Percentiles rank a stretch among this genome's conserved stretches.
phyloP scores from a whole-genome alignment of 2,888 invertebrate species.

The Drosophila picticornis region DNA sequence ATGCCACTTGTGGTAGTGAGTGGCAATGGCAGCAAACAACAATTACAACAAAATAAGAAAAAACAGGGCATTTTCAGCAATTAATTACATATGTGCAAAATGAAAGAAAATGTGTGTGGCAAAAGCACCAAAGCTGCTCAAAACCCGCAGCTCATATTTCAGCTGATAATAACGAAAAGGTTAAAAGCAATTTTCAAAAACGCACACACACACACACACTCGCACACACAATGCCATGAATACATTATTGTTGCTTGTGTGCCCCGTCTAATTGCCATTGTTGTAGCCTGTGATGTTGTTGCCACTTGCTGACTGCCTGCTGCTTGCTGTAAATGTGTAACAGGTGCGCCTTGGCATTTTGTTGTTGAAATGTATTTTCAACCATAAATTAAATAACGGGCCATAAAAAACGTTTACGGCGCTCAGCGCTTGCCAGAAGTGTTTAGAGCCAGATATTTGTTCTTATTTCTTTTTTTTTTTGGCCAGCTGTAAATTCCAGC shows the following conservation, averaged over 20 bases:
- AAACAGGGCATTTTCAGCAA: conserved; percentile 52
- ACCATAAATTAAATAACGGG: conserved; percentile 78
- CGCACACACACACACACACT: conserved; percentile 11
- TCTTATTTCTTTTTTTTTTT: conserved; percentile 22
- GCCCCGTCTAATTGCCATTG: conserved; percentile 69
- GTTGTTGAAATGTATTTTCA: conserved; percentile 70
- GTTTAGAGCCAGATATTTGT: conserved; percentile 53
- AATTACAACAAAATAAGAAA: conserved; percentile 11
- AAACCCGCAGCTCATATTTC: conserved; percentile 70
- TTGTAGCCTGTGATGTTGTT: conserved; percentile 41
- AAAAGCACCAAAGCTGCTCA: conserved; percentile 44
- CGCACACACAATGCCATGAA: conserved; percentile 51
- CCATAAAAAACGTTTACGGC: conserved; percentile 73
- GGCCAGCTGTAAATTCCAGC: conserved; percentile 57
- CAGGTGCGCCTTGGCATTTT: conserved; percentile 67
- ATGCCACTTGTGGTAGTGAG: conserved; percentile 32
- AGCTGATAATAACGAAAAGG: conserved; percentile 69
- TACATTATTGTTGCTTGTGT: conserved; percentile 57
- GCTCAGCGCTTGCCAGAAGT: conserved; percentile 57
- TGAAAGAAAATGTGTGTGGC: conserved; percentile 17
- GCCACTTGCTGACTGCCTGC: conserved; percentile 12
- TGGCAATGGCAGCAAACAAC: conserved; percentile 14
- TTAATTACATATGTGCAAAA: conserved; percentile 65
- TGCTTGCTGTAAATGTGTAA: conserved; percentile 54
- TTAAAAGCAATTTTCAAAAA: conserved; percentile 50